Evolutionary conservation across 2,797 vertebrate species (phyloP), one percentile per base, ranked within the genome.

Genomic region (Phalloptychus januarius): DNA sequence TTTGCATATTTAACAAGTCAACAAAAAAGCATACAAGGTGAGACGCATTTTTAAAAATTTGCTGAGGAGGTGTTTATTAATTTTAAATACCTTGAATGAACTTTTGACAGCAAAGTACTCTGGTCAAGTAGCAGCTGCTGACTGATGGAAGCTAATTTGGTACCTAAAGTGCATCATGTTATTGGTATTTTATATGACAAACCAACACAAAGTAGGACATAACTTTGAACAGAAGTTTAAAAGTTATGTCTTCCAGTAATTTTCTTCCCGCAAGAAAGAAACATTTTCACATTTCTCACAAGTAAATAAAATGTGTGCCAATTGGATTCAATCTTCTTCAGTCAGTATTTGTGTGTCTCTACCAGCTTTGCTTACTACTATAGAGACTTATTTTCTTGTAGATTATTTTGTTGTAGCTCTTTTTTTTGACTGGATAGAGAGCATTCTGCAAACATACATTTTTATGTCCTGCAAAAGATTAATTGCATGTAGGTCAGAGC

Each of bases 1-100:
- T 86, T 87, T 89, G 75, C 86, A 91, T 85, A 85, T 85, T 75
- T 78, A 81, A 88, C 72, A 81, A 80, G 48, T 85, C 79, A 78
- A 78, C 79, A 81, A 25, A 87, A 83, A 52, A 52, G 65, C 48
- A 67, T 65, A 31, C 45, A 86, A 76, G 61, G 61, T 79, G 74
- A 85, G 46, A 82, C 67, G 67, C 76, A 83, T 40, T 28, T 18
- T 67, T 63, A n/a, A n/a, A n/a, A 44, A 84, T 85, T 63, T 82
- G 77, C 84, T 80, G 81, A 83, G 16, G 38, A 40, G 78, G 79
- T 78, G 86, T 83, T 81, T 75, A 78, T 79, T 83, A 3, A 78
- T 81, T 77, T 84, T 67, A 85, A 63, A 77, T 77, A 15, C 61
- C 58, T 83, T 79, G 79, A 40, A 2, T 69, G 58, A 89, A 84